phyloP scores from a whole-genome alignment of 2,797 vertebrate genomes.

The Bradypodion ventrale region DNA sequence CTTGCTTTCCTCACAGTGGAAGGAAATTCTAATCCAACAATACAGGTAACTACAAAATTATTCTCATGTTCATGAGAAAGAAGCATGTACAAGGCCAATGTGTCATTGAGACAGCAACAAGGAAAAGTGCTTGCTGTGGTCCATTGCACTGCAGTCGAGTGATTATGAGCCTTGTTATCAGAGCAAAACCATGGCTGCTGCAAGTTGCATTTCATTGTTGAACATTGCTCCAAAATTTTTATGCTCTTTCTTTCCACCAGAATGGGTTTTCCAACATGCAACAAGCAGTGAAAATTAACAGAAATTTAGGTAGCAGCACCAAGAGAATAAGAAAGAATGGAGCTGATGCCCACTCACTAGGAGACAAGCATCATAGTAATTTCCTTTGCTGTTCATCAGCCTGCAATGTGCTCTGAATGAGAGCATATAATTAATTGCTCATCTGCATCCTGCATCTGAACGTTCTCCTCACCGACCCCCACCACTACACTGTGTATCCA shows the following conservation, averaged over 20 bases:
- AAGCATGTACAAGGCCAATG: not conserved
- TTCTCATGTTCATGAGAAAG: not conserved
- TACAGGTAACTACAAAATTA: not conserved
- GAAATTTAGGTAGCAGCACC: not conserved
- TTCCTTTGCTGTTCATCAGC: conserved; percentile 67
- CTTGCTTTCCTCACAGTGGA: not conserved
- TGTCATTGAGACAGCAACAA: not conserved
- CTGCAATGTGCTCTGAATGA: conserved; percentile 77
- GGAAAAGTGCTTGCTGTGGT: not conserved
- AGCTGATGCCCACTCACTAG: conserved; percentile 25
- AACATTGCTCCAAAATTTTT: not conserved
- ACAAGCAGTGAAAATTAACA: conserved; percentile 21
- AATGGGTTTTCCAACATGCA: conserved; percentile 36
- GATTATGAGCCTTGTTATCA: not conserved
- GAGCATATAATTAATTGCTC: conserved; percentile 93
- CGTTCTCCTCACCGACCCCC: conserved; percentile 56
- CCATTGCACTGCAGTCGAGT: not conserved
- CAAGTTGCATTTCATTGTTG: fast-evolving
- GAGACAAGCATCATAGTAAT: conserved; percentile 54
- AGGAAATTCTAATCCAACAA: not conserved
- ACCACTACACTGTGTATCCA: conserved; percentile 47
- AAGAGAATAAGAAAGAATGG: not conserved
- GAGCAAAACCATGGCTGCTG: not conserved
- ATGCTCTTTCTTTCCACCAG: not conserved
- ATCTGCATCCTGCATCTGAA: conserved; percentile 79